Evolutionary conservation across 2,113 vertebrate species (phyloP), one percentile per base, ranked within the genome.

Genomic region (Coptodon bakossiorum): DNA sequence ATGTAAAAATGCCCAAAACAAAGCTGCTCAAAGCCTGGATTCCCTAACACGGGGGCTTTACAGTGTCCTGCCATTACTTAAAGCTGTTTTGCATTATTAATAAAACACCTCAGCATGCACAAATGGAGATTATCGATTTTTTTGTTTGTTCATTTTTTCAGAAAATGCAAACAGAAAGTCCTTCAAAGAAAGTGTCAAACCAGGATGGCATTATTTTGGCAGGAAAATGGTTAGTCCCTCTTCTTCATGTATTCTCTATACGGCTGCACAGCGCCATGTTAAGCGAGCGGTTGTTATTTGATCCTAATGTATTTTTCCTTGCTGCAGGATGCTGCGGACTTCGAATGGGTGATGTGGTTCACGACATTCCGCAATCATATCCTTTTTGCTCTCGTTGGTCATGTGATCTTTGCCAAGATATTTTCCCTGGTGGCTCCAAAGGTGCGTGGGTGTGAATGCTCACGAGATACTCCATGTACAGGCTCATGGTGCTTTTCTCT

Each of bases 261-360:
- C 1, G 3, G 38, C 56, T 27, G 22, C 48, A 27, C 3, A 78
- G 9, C 3, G 1, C 16, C 43, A 76, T 29, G 43, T 76, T 17
- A 6, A 6, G 12, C 1, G 8, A 89, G 29, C 3, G 2, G 16
- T 43, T 16, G 17, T 9, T 17, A 12, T 9, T 16, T 34, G 24
- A 71, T 29, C 48, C 3, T 82, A 80, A 88, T 68, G 27, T 29
- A 45, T 56, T n/a, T 53, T 86, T 19, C 50, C 61, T 34, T 36
- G 16, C 86, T 81, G 1, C 91, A 99, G 99, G 99, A 99, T 0
- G 95, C 96, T 13, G 97, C 99, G 0, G 99, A 99, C 94, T 99
- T 99, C 9, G 98, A 99, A 88, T 99, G 99, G 99, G 95, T 96
- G 87, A 99, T 99, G 98, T 99, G 99, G 99, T 99, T 99, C 95